These are phyloP conservation scores for Chunga burmeisteri DNA, from an alignment of 2,113 vertebrate genomes.

Conservation along the genomic window DNA sequence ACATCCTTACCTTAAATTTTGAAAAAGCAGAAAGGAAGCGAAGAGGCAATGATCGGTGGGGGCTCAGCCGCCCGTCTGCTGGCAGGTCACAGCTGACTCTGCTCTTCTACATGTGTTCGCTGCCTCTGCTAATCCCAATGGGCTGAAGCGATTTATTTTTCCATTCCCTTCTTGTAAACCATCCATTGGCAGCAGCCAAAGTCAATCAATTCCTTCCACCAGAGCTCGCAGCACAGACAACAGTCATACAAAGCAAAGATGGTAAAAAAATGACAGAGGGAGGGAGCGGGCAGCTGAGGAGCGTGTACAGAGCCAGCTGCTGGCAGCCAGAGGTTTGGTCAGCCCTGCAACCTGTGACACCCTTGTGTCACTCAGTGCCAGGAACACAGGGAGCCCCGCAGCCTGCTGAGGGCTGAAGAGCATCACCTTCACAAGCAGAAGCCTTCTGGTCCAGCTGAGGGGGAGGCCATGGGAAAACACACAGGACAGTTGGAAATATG, in stretches of 20 bases:
- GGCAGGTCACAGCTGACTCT: background rate
- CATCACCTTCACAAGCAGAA: background rate
- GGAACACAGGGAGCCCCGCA: background rate
- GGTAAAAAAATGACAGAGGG: background rate
- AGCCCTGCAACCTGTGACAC: background rate
- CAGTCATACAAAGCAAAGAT: background rate
- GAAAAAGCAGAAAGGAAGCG: background rate
- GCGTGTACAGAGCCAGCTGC: background rate
- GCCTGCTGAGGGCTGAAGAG: background rate
- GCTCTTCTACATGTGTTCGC: background rate
- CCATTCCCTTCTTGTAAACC: background rate
- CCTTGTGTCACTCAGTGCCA: background rate
- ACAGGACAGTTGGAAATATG: background rate
- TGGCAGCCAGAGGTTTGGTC: background rate
- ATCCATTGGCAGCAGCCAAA: constrained; percentile 10
- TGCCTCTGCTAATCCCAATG: background rate
- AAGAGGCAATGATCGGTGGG: background rate
- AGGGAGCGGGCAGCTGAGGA: background rate
- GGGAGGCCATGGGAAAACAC: background rate
- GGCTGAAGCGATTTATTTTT: background rate
- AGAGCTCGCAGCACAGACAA: background rate
- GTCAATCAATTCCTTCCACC: background rate
- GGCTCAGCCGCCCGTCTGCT: background rate
- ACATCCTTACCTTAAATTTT: background rate
- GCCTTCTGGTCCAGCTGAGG: background rate